Evolutionary conservation across 1,140 invertebrate genomes (phyloP).

Genomic region (Drosophila azteca): DNA sequence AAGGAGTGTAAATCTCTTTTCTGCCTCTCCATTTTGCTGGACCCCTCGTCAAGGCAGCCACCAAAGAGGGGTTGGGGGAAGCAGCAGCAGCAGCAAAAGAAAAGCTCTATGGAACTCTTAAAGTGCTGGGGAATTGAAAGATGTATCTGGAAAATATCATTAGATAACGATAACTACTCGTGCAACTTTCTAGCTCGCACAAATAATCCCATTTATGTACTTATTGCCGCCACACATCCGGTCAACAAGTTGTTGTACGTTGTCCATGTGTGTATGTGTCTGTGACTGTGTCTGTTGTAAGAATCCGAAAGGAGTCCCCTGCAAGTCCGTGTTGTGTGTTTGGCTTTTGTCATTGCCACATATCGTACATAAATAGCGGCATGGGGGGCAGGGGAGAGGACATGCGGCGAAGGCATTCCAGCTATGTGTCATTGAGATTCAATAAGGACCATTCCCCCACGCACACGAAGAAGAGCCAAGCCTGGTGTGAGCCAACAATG

Average conservation of each 20-base stretch:
- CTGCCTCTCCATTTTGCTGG: not conserved
- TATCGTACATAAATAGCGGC: conserved; percentile 6
- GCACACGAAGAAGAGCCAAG: conserved; percentile 11
- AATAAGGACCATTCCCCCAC: conserved; percentile 70
- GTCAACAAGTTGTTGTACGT: conserved; percentile 72
- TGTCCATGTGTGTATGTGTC: not conserved
- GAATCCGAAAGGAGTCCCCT: conserved; percentile 33
- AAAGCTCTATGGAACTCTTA: not conserved
- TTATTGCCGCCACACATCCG: conserved; percentile 73
- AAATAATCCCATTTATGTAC: conserved; percentile 79
- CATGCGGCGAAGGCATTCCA: conserved; percentile 40
- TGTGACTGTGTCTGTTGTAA: conserved; percentile 23
- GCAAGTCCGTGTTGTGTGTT: conserved; percentile 1
- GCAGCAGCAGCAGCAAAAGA: conserved; percentile 1
- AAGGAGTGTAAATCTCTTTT: conserved; percentile 14
- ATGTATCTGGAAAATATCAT: conserved; percentile 34
- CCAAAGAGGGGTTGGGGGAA: too few species aligned
- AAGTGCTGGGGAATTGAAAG: conserved; percentile 19
- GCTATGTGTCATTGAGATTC: conserved; percentile 75
- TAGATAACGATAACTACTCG: conserved; percentile 44
- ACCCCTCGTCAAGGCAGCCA: conserved; percentile 5
- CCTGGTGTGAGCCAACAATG: conserved; percentile 22
- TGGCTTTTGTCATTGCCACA: conserved; percentile 70
- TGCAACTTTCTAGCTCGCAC: conserved; percentile 43
- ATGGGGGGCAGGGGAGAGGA: conserved; percentile 13